Conservation (phyloP, 2,888 invertebrate species). For the Cheiracanthium punctorium region DNA sequence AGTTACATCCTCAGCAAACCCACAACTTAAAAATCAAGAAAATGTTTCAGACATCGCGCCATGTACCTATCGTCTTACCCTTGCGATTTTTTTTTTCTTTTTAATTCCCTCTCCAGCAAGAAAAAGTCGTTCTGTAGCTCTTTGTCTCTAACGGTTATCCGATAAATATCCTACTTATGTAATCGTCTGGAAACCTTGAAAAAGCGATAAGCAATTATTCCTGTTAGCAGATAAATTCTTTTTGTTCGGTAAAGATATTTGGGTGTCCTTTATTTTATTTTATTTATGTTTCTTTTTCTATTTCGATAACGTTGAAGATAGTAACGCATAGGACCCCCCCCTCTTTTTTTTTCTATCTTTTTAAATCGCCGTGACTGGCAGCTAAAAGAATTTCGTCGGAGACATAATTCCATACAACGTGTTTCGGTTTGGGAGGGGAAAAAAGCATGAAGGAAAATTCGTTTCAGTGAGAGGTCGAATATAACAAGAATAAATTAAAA, state of each 20-base stretch:
- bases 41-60: no score
- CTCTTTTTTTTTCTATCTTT: no score
- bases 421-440: no score
- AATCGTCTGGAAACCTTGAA: slow-evolving; percentile 13
- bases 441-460: no score
- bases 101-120: not conserved
- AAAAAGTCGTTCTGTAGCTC: not conserved
- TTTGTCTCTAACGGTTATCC: not conserved
- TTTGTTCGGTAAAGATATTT: not conserved
- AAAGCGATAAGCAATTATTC: slow-evolving; percentile 11
- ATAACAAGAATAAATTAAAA: no score
- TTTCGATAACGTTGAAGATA: not conserved
- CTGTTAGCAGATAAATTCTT: not conserved
- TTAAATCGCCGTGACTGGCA: no score
- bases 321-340: not conserved
- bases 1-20: no score
- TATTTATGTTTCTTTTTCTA: not conserved
- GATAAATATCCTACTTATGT: slow-evolving; percentile 13
- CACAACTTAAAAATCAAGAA: no score
- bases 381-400: no score
- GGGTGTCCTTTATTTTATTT: not conserved
- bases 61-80: no score
- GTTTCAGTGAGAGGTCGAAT: no score
- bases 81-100: not conserved
- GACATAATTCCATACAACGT: no score